Evolutionary conservation across 2,797 vertebrate genomes (phyloP).

Genomic region (Glyptemys insculpta): DNA sequence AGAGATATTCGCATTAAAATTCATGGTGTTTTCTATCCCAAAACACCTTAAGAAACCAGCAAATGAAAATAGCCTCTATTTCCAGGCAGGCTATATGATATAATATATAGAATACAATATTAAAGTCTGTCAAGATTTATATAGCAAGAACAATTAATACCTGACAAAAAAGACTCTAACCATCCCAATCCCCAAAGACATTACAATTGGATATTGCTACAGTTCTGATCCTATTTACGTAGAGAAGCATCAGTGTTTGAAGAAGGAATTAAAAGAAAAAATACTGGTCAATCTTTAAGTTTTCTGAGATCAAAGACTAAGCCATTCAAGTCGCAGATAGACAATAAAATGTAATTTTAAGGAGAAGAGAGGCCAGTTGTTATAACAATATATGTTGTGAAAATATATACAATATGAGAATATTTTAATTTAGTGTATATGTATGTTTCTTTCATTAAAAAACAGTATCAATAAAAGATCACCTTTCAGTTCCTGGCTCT

Average conservation of each 20-base stretch:
- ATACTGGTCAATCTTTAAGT: background rate
- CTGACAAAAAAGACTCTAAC: background rate
- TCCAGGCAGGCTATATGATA: background rate
- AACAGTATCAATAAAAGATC: no score
- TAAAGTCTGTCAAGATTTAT: background rate
- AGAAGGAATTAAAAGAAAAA: background rate
- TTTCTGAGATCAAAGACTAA: background rate
- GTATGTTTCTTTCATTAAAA: no score
- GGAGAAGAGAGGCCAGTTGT: background rate
- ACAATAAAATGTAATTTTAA: background rate
- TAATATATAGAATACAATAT: accelerated
- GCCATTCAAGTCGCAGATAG: background rate
- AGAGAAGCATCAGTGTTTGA: background rate
- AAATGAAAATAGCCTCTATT: background rate
- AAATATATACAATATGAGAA: background rate
- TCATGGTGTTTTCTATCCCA: background rate
- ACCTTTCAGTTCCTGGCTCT: background rate
- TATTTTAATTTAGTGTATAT: background rate
- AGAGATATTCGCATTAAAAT: background rate
- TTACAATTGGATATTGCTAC: background rate
- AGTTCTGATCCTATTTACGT: background rate
- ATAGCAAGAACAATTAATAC: background rate
- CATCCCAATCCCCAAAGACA: no score
- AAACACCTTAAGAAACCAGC: background rate
- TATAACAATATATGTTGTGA: background rate